Base-by-base conservation (phyloP, 2,113 vertebrate genomes). In the Chamaea fasciata region DNA sequence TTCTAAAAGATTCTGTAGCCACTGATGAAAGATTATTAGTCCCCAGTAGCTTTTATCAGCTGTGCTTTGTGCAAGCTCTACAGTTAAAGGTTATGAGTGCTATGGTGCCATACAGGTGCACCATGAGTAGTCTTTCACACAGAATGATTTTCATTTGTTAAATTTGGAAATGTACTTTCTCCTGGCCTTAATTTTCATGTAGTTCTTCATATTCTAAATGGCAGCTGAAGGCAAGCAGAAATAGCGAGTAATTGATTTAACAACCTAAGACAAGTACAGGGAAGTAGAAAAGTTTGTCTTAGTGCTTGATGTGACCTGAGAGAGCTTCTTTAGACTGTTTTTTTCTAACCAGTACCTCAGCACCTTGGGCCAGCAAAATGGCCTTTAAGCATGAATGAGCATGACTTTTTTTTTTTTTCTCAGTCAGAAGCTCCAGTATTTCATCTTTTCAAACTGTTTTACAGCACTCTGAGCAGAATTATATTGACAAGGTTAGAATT, bases 401-500 rank as follows among this genome's bases (percentile, higher is more conserved):
- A 98, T 96, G 92, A 79, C 92, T 95, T 94, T 94, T 96, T 92
- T 97, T 60, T 96, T 96, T 55, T 69, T 83, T 53, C 62, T 92
- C 93, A 95, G 84, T 97, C 84, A 92, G 96, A 91, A 97, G 96
- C 96, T 93, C 97, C 94, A 96, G 95, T 97, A 97, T 98, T 98
- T 98, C 97, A 97, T 98, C 98, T 98, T 98, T 98, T 97, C 98
- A 98, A 98, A 96, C 92, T 98, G 95, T 97, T 98, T 95, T 97
- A 98, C 96, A 97, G 97, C 95, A 96, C 94, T 98, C 95, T 96
- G 95, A 97, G 95, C 95, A 97, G 98, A 98, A 98, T 98, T 98
- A 97, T 98, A 99, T 99, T 99, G 99, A 99, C 99, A 99, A 98
- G 98, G 96, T 97, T 98, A 98, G 97, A 98, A 98, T 98, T 98